phyloP scores from a whole-genome alignment of 1,140 invertebrate genomes.

The Oedothorax gibbosus region DNA sequence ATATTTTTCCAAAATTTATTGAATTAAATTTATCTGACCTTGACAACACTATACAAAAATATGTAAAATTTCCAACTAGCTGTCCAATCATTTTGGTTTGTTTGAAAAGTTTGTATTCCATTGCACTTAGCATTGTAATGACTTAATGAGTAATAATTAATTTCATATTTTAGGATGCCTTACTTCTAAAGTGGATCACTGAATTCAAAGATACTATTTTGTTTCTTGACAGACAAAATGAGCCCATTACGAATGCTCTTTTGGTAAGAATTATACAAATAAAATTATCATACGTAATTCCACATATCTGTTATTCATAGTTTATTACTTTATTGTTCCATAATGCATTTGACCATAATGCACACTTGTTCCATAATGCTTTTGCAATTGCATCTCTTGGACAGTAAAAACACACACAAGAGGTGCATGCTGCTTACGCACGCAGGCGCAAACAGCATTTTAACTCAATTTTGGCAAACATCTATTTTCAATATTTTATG shows the following conservation, averaged over 20 bases:
- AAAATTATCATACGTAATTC: too few relatives aligned
- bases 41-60: neutral
- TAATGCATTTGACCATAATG: too few relatives aligned
- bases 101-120: neutral
- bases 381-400: too few relatives aligned
- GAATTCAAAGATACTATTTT: slow-evolving; percentile 64
- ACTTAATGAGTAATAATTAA: neutral
- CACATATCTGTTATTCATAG: too few relatives aligned
- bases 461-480: too few relatives aligned
- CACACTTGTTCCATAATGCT: too few relatives aligned
- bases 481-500: too few relatives aligned
- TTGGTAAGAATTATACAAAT: slow-evolving; percentile 63
- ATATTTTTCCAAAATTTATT: neutral
- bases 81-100: neutral
- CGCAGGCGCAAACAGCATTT: too few relatives aligned
- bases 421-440: too few relatives aligned
- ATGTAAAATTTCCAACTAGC: neutral
- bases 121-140: neutral
- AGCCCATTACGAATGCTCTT: slow-evolving; percentile 64
- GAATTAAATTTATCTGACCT: neutral
- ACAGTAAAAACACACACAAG: too few relatives aligned
- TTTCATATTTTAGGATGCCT: slow-evolving; percentile 62
- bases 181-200: slow-evolving; percentile 63
- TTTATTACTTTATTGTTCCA: too few relatives aligned
- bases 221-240: slow-evolving; percentile 64